Evolutionary conservation across 1,140 invertebrate species (phyloP).

Genomic region (Whitmania pigra): DNA sequence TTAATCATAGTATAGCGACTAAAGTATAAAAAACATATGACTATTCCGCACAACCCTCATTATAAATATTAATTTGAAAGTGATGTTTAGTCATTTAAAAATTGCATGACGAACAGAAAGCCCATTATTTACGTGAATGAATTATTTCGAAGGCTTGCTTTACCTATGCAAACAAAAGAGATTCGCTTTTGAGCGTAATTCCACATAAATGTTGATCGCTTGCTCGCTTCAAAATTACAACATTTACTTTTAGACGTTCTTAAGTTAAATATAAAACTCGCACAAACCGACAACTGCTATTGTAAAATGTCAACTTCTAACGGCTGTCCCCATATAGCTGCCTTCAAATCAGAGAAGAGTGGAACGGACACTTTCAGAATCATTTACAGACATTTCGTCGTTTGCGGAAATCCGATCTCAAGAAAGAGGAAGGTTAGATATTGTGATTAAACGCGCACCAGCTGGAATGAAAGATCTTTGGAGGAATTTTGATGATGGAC

Average conservation of each 20-base stretch:
- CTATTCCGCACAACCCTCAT: too few species aligned
- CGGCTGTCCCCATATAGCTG: slow-evolving; percentile 61
- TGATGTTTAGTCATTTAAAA: too few species aligned
- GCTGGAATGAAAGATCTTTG: slow-evolving; percentile 13
- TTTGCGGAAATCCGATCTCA: slow-evolving; percentile 55
- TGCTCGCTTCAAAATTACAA: neutral
- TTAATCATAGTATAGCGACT: too few species aligned
- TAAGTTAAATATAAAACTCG: neutral
- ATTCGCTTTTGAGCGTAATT: neutral
- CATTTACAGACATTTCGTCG: slow-evolving; percentile 61
- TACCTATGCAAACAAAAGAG: slow-evolving; percentile 6
- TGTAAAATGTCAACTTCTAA: slow-evolving; percentile 21
- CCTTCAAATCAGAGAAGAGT: slow-evolving; percentile 58
- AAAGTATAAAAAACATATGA: too few species aligned
- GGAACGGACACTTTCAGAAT: slow-evolving; percentile 60
- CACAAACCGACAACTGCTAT: neutral
- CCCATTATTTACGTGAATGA: too few species aligned
- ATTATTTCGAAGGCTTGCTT: neutral
- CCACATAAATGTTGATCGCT: neutral
- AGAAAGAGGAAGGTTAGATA: slow-evolving; percentile 54
- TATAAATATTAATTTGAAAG: too few species aligned
- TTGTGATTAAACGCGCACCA: slow-evolving; percentile 19
- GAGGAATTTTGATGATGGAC: neutral
- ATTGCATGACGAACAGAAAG: too few species aligned
- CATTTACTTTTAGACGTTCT: neutral